Base-by-base conservation (phyloP, 2,113 vertebrate species). In the Cebidichthys violaceus region DNA sequence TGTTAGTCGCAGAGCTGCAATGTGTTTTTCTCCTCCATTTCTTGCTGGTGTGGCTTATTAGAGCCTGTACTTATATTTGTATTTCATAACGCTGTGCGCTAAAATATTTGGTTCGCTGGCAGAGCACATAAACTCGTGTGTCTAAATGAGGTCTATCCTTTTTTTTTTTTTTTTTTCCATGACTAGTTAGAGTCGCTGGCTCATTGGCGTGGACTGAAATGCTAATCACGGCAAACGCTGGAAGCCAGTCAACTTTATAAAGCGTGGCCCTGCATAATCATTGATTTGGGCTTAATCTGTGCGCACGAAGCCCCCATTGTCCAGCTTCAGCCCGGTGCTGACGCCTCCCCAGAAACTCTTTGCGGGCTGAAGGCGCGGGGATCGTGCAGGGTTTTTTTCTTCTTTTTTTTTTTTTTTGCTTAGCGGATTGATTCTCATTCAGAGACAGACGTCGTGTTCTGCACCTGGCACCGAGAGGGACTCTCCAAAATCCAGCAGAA, bases 221-320 rank as follows among this genome's bases (percentile, higher is more conserved):
- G 89, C 91, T 93, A 93, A 94, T 94, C 81, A 79, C 81, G 76
- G 57, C 47, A 70, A 74, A 90, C 90, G 84, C 84, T 94, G 93
- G 92, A 93, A 79, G 83, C 83, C 80, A 91, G 89, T 92, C 91
- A 94, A 95, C 92, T 95, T 94, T 93, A 88, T 79, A 90, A 88
- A 91, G 82, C 86, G 61, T 89, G 88, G 75, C 66, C 75, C 69
- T 83, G 88, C 87, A 92, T 89, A 89, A 89, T 87, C 79, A 84
- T 86, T 59, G 60, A 73, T 70, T 33, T 69, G 70, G 74, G 52
- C 83, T 77, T 72, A 50, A 85, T 79, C 71, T 67, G 65, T n/a
- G 35, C n/a, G 79, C 87, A 82, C 55, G 59, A 17, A 74, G 17
- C 65, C 65, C 65, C 69, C 17, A 43, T 52, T 83, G 81, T 79